A percentile compares a stretch with the other conserved stretches of the same genome.
phyloP scores from a whole-genome alignment of 2,797 vertebrate species.

The Danio aesculapii region DNA sequence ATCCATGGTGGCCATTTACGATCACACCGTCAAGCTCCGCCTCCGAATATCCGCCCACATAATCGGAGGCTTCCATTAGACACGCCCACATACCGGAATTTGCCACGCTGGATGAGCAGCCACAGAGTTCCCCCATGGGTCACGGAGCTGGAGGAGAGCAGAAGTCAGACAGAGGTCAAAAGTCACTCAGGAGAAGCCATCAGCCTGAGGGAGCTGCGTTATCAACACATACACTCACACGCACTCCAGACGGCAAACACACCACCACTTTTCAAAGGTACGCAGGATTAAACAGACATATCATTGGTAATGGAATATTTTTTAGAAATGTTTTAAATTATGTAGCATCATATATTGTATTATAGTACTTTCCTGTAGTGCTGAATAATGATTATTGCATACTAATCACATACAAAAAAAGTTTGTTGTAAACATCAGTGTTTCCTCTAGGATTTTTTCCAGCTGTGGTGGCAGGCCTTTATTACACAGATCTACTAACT shows the following conservation, averaged over 20 bases:
- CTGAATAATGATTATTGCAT: too few relatives aligned
- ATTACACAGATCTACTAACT: too few relatives aligned
- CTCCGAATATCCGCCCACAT: neutral
- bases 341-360: too few relatives aligned
- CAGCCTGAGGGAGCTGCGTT: conserved; percentile 37
- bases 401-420: too few relatives aligned
- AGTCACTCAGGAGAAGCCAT: too few relatives aligned
- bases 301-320: too few relatives aligned
- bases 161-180: neutral
- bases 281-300: neutral
- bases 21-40: neutral
- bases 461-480: too few relatives aligned
- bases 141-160: conserved; percentile 46
- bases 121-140: conserved; percentile 63
- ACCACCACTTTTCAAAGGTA: conserved; percentile 50
- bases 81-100: conserved; percentile 61
- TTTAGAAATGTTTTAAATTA: too few relatives aligned
- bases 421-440: too few relatives aligned
- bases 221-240: conserved; percentile 32
- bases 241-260: neutral
- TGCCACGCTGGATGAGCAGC: conserved; percentile 84
- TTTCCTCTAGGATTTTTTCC: too few relatives aligned
- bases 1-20: conserved; percentile 33
- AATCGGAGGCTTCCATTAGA: conserved; percentile 43
- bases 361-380: too few relatives aligned